phyloP scores from a whole-genome alignment of 2,113 vertebrate species.

The Agelaius phoeniceus region DNA sequence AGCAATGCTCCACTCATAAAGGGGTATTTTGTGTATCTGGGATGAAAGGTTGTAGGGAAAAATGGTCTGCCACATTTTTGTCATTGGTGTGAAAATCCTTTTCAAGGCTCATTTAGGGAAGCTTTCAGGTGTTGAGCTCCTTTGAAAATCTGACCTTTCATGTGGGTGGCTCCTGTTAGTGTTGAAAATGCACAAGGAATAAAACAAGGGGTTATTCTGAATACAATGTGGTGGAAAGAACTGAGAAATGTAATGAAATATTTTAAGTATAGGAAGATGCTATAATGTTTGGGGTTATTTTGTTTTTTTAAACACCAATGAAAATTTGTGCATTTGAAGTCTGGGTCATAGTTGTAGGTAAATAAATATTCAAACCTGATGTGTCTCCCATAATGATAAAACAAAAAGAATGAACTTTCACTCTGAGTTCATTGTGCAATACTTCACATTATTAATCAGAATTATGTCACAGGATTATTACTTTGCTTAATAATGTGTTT shows the following conservation, averaged over 20 bases:
- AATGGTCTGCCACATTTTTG: neutral
- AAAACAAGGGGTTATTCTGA: neutral
- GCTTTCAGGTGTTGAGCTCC: neutral
- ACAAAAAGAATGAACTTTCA: constrained; percentile 9
- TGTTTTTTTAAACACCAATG: neutral
- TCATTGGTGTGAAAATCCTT: neutral
- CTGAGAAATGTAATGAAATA: neutral
- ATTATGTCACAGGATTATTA: constrained; percentile 48
- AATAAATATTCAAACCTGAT: neutral
- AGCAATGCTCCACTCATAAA: neutral
- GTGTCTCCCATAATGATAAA: neutral
- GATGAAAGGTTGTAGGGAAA: neutral
- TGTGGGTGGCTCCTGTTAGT: neutral
- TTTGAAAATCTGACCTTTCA: neutral
- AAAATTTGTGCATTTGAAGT: neutral
- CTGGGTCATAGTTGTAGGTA: neutral
- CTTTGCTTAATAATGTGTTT: constrained; percentile 62
- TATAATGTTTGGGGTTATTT: neutral
- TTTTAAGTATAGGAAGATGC: neutral
- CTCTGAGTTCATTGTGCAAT: constrained; percentile 12
- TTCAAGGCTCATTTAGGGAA: neutral
- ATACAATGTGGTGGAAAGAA: neutral
- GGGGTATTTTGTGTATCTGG: neutral
- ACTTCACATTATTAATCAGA: constrained; percentile 48
- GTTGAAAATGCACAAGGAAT: neutral